Conservation (phyloP, 2,797 vertebrate species). For the Gastrophryne carolinensis region DNA sequence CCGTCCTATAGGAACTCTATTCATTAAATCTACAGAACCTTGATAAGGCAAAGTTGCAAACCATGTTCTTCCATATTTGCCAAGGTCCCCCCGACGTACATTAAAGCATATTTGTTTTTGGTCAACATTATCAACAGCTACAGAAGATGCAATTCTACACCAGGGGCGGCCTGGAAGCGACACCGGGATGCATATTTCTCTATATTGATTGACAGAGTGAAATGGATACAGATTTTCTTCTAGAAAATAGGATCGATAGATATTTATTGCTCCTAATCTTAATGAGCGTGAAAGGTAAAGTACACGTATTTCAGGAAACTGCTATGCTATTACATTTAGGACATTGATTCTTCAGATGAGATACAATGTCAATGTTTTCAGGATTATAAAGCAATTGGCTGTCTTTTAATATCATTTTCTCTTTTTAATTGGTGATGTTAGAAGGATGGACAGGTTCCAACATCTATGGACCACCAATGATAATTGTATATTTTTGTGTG, state of each 20-base stretch:
- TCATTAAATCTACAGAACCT: neutral
- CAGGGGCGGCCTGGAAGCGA: neutral
- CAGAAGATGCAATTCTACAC: neutral
- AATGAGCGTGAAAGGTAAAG: neutral
- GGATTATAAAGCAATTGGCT: too few species aligned
- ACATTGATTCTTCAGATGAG: too few species aligned
- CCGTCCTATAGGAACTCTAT: neutral
- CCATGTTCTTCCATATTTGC: neutral
- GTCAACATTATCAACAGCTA: neutral
- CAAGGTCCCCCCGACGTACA: neutral
- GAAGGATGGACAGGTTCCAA: too few species aligned
- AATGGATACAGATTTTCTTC: constrained; percentile 11
- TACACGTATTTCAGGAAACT: too few species aligned
- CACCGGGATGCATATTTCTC: constrained; percentile 1
- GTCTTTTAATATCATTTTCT: too few species aligned
- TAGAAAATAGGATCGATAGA: neutral
- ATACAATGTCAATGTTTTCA: too few species aligned
- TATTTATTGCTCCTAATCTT: neutral
- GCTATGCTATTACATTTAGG: too few species aligned
- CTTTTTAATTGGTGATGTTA: too few species aligned
- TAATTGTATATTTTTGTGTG: too few species aligned
- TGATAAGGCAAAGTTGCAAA: neutral
- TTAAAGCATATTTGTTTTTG: constrained; percentile 20
- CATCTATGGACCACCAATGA: too few species aligned
- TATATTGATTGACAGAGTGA: neutral